Evolutionary conservation across 2,797 vertebrate genomes (phyloP).

Genomic region (Antrozous pallidus): DNA sequence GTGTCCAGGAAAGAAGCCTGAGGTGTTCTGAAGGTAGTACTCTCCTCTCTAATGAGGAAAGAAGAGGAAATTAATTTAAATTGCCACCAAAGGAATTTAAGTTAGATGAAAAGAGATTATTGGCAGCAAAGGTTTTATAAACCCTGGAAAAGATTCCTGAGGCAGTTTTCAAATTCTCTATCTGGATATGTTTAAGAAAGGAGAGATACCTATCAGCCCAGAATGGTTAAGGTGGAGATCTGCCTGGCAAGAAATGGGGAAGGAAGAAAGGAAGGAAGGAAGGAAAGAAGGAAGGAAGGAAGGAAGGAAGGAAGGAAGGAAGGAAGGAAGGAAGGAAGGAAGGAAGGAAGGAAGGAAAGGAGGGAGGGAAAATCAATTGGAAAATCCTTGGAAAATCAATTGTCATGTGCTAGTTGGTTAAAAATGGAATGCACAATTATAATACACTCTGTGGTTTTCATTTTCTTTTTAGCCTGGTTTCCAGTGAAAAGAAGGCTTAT

Average conservation of each 20-base stretch:
- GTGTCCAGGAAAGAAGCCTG: neutral
- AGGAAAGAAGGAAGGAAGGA: neutral
- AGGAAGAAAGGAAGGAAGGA: accelerated
- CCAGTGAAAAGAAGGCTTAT: constrained; percentile 62
- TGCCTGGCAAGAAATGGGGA: neutral
- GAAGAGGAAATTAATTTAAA: constrained; percentile 65
- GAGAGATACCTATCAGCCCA: constrained; percentile 61
- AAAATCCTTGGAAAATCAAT: constrained; percentile 70
- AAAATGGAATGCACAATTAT: constrained; percentile 70
- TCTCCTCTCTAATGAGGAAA: constrained; percentile 43
- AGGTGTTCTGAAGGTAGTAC: neutral
- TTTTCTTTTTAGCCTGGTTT: constrained; percentile 69
- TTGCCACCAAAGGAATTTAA: constrained; percentile 66
- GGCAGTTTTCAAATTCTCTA: constrained; percentile 63
- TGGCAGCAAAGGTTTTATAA: constrained; percentile 55
- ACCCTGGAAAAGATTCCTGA: constrained; percentile 52
- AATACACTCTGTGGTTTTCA: constrained; percentile 65
- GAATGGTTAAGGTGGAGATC: constrained; percentile 40
- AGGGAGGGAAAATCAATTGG: too few relatives aligned
- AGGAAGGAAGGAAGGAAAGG: too few relatives aligned
- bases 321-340: neutral
- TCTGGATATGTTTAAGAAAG: constrained; percentile 65
- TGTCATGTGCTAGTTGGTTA: constrained; percentile 62
- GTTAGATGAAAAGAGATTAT: constrained; percentile 62
- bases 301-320: too few relatives aligned